phyloP scores from a whole-genome alignment of 2,888 invertebrate species.

The Melieria omissa region DNA sequence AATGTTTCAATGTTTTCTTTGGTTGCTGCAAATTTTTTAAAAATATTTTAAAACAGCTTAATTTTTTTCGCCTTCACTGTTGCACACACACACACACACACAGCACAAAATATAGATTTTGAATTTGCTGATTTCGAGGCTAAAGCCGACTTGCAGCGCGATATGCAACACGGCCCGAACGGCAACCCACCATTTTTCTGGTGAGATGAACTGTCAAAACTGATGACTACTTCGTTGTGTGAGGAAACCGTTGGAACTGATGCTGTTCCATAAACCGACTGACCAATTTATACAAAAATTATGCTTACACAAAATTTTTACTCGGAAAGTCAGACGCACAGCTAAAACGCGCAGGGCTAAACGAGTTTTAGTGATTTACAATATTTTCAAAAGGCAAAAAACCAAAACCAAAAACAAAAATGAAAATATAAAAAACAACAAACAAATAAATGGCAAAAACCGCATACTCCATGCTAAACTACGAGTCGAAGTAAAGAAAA shows the following conservation, averaged over 20 bases:
- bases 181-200: constrained; percentile 56
- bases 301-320: constrained; percentile 31
- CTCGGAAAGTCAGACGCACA: constrained; percentile 29
- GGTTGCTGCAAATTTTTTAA: constrained; percentile 10
- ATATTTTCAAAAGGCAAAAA: constrained; percentile 38
- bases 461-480: background rate
- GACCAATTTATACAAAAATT: constrained; percentile 62
- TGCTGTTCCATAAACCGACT: constrained; percentile 56
- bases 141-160: too few relatives aligned
- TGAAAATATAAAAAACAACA: constrained; percentile 6
- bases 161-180: too few relatives aligned
- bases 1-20: background rate
- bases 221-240: constrained; percentile 55
- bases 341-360: constrained; percentile 33
- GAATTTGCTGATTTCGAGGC: too few relatives aligned
- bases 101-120: too few relatives aligned
- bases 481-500: background rate
- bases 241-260: constrained; percentile 63
- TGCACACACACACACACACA: background rate
- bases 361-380: constrained; percentile 60
- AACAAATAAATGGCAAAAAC: background rate
- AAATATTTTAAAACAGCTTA: constrained; percentile 20
- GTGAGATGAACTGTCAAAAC: constrained; percentile 18
- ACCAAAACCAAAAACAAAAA: constrained; percentile 12
- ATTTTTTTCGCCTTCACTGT: constrained; percentile 21